A percentile compares a stretch with the other conserved stretches of the same genome.
Conservation (phyloP, 2,888 invertebrate species). For the Acleris sparsana region DNA sequence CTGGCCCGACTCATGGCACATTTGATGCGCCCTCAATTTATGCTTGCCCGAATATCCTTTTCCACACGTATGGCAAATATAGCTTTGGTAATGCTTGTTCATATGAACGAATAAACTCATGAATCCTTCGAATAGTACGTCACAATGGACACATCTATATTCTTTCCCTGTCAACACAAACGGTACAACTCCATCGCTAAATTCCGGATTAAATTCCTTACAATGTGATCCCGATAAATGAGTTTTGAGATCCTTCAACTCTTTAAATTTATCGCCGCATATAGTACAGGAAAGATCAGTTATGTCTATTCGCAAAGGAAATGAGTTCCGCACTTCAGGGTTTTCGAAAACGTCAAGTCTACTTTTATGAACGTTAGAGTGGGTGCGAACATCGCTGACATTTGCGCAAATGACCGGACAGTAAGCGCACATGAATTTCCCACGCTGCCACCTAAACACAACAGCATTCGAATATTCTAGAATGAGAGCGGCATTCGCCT, state of each 20-base stretch:
- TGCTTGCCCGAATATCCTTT: conserved; percentile 72
- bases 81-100: conserved; percentile 72
- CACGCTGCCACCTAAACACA: conserved; percentile 62
- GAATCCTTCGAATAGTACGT: conserved; percentile 50
- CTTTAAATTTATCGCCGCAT: conserved; percentile 46
- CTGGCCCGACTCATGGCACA: conserved; percentile 62
- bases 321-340: conserved; percentile 52
- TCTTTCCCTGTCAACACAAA: conserved; percentile 57
- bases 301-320: conserved; percentile 66
- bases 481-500: conserved; percentile 62
- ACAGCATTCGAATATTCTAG: conserved; percentile 65
- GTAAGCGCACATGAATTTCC: conserved; percentile 66
- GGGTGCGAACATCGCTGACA: conserved; percentile 53
- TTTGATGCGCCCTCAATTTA: conserved; percentile 67
- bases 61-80: conserved; percentile 73
- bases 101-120: conserved; percentile 64
- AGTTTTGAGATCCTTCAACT: conserved; percentile 51
- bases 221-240: conserved; percentile 56
- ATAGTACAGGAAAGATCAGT: conserved; percentile 56
- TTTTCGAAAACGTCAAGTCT: conserved; percentile 56
- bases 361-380: conserved; percentile 51
- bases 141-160: conserved; percentile 59
- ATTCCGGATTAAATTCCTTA: conserved; percentile 46
- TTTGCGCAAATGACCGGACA: conserved; percentile 54
- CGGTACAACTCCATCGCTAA: conserved; percentile 61